phyloP scores from a whole-genome alignment of 2,797 vertebrate genomes.

The Gallinago nigripennis region DNA sequence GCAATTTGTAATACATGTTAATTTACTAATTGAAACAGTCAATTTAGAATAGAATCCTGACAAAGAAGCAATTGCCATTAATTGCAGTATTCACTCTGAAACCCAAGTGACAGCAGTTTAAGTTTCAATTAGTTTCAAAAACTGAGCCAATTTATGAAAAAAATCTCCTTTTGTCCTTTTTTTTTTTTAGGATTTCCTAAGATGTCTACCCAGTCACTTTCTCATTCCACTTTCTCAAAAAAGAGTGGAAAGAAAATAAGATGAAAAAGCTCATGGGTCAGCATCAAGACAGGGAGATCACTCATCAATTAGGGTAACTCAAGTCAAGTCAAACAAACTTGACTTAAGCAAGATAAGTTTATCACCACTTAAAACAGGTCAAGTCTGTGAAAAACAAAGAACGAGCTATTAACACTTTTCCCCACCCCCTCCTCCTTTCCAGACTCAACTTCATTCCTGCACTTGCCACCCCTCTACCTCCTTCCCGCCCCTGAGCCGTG shows the following conservation, averaged over 20 bases:
- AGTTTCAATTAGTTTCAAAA: not conserved
- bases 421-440: not conserved
- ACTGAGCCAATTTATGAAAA: not conserved
- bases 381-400: not conserved
- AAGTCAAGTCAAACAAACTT: not conserved
- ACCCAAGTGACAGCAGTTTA: not conserved
- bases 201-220: fast-evolving
- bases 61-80: not conserved
- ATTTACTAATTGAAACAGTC: not conserved
- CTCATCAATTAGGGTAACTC: not conserved
- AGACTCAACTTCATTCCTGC: not conserved
- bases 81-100: not conserved
- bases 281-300: not conserved
- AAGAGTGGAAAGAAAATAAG: not conserved
- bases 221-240: not conserved
- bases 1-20: not conserved
- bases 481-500: fast-evolving
- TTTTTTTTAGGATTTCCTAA: not conserved
- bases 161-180: not conserved
- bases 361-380: not conserved
- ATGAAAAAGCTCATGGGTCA: not conserved
- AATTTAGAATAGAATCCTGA: not conserved
- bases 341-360: not conserved
- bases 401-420: not conserved
- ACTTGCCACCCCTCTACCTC: too few species aligned